Conservation (phyloP, 2,113 vertebrate genomes). For the Propithecus coquereli region DNA sequence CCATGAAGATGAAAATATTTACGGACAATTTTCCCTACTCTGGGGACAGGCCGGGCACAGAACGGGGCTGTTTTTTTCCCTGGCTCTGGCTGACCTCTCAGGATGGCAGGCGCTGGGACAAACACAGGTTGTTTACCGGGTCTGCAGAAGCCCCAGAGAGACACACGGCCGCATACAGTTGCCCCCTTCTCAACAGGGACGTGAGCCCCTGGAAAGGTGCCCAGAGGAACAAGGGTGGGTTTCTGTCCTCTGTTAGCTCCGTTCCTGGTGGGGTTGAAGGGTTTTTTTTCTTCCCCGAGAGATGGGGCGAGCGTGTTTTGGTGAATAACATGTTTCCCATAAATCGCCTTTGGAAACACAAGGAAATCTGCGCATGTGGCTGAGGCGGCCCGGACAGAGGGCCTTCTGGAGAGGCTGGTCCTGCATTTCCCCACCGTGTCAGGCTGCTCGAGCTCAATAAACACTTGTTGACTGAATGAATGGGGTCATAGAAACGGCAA, state of each 20-base stretch:
- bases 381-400: conserved; percentile 50
- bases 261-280: conserved; percentile 48
- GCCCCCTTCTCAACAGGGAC: conserved; percentile 40
- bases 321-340: conserved; percentile 73
- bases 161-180: neutral
- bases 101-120: conserved; percentile 44
- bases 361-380: conserved; percentile 65
- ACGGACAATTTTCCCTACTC: conserved; percentile 66
- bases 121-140: conserved; percentile 71
- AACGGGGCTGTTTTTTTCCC: conserved; percentile 63
- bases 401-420: conserved; percentile 40
- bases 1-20: conserved; percentile 76
- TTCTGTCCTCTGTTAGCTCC: conserved; percentile 68
- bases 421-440: conserved; percentile 50
- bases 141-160: conserved; percentile 50
- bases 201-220: conserved; percentile 50
- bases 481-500: conserved; percentile 72
- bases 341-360: conserved; percentile 74
- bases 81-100: conserved; percentile 37
- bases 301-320: conserved; percentile 63
- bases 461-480: conserved; percentile 78
- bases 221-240: conserved; percentile 44
- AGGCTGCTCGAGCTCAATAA: conserved; percentile 66
- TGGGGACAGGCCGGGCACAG: conserved; percentile 51
- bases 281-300: conserved; percentile 32